These are phyloP conservation scores for Tetraodon nigroviridis DNA, from an alignment of 2,113 vertebrate species.

Conservation along the genomic window DNA sequence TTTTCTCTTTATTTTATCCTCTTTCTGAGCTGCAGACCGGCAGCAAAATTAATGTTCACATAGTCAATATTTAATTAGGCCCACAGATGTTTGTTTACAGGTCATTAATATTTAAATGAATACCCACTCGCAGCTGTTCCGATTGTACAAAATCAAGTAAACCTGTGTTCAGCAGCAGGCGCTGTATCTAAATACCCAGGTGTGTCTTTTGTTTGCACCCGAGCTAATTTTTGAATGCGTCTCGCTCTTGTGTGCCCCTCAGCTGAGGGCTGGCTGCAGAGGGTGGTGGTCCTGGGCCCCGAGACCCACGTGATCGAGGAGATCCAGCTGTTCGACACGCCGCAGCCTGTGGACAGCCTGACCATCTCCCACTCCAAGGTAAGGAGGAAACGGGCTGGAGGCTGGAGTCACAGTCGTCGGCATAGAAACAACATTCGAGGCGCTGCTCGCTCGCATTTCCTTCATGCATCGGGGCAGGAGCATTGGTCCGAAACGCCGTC, in stretches of 20 bases:
- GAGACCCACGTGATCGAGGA: constrained; percentile 88
- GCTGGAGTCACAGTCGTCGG: no score
- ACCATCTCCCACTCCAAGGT: constrained; percentile 87
- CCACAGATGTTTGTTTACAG: constrained; percentile 29
- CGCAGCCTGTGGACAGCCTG: constrained; percentile 86
- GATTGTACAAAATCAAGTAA: not conserved
- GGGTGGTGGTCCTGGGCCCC: constrained; percentile 80
- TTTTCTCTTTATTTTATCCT: constrained; percentile 12
- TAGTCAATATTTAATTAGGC: not conserved
- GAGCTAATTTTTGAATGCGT: not conserved
- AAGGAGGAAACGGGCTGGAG: constrained; percentile 17
- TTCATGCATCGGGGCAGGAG: not conserved
- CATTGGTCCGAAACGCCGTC: not conserved
- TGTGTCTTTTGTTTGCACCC: no score
- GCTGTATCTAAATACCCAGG: no score
- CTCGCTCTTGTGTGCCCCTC: constrained; percentile 1
- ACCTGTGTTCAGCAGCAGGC: not conserved
- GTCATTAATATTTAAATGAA: constrained; percentile 40
- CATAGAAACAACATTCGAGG: no score
- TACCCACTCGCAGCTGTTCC: constrained; percentile 13
- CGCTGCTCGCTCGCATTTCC: not conserved
- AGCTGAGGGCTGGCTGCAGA: constrained; percentile 92
- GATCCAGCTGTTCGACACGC: constrained; percentile 87
- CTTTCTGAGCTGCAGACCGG: constrained; percentile 1
- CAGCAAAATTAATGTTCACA: constrained; percentile 18